Percentiles rank a stretch among this genome's conserved stretches.
Conservation (phyloP, 2,797 vertebrate genomes). For the Pseudopleuronectes americanus region DNA sequence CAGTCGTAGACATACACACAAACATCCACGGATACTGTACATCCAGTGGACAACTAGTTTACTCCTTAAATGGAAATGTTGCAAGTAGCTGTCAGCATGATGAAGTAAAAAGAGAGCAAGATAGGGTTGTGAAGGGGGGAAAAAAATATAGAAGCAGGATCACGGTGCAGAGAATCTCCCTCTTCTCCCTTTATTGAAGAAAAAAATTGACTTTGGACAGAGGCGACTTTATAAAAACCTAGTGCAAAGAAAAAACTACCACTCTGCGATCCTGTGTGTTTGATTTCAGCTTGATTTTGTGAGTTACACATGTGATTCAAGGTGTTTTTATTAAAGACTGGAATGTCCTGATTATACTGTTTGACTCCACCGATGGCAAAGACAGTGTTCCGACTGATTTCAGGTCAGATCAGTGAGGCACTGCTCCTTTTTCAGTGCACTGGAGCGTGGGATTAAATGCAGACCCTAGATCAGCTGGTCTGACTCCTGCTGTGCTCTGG, state of each 20-base stretch:
- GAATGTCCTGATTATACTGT: not conserved
- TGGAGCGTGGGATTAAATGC: conserved; percentile 69
- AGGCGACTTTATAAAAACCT: not conserved
- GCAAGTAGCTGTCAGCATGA: conserved; percentile 33
- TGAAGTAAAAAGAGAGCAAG: conserved; percentile 7
- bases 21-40: conserved; percentile 15
- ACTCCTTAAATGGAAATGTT: conserved; percentile 32
- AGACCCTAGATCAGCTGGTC: conserved; percentile 66
- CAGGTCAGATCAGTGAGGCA: conserved; percentile 47
- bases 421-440: conserved; percentile 56
- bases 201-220: not conserved
- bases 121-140: not conserved
- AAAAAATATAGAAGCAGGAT: conserved; percentile 20
- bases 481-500: conserved; percentile 57
- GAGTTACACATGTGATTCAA: not conserved
- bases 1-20: conserved; percentile 2
- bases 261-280: not conserved
- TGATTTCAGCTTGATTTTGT: not conserved
- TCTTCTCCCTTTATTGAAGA: conserved; percentile 12
- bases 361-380: conserved; percentile 23
- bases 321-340: not conserved
- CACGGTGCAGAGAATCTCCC: conserved; percentile 15
- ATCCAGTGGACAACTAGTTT: conserved; percentile 1
- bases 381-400: conserved; percentile 48
- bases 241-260: not conserved